Conservation (phyloP, 2,113 vertebrate species). For the Takifugu bimaculatus region DNA sequence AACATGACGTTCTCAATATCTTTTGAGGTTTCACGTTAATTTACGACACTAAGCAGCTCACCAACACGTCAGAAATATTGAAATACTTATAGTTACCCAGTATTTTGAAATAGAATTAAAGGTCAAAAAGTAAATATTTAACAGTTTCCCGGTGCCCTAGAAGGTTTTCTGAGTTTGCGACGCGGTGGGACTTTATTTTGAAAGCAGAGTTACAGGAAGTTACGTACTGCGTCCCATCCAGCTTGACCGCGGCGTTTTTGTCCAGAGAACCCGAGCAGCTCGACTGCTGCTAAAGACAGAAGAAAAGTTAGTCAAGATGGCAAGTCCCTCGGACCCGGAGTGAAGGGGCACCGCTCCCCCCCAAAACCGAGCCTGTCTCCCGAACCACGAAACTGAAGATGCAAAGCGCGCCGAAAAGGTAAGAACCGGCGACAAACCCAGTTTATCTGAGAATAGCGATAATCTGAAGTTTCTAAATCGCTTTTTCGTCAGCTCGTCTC, state of each 20-base stretch:
- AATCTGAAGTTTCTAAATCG: conserved; percentile 16
- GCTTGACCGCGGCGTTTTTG: conserved; percentile 39
- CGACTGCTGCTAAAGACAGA: conserved; percentile 44
- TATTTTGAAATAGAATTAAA: too few relatives aligned
- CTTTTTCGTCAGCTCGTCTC: neutral
- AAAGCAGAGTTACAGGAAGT: neutral
- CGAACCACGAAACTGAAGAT: conserved; percentile 42
- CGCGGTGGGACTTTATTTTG: conserved; percentile 33
- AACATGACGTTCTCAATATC: too few relatives aligned
- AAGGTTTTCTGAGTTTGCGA: too few relatives aligned
- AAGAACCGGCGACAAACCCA: conserved; percentile 22
- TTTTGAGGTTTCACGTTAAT: too few relatives aligned
- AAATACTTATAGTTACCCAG: too few relatives aligned
- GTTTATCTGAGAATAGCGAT: neutral
- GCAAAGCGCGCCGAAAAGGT: conserved; percentile 60
- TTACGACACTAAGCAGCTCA: too few relatives aligned
- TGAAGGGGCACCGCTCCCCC: conserved; percentile 69
- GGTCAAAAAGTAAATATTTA: too few relatives aligned
- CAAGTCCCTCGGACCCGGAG: conserved; percentile 64
- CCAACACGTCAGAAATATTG: too few relatives aligned
- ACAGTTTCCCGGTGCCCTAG: too few relatives aligned
- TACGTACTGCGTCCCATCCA: rapidly evolving
- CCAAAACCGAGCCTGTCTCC: conserved; percentile 34
- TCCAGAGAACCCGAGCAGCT: conserved; percentile 34
- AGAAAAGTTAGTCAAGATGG: conserved; percentile 76